Conservation (phyloP, 1,140 invertebrate species). For the Drosophila asahinai region DNA sequence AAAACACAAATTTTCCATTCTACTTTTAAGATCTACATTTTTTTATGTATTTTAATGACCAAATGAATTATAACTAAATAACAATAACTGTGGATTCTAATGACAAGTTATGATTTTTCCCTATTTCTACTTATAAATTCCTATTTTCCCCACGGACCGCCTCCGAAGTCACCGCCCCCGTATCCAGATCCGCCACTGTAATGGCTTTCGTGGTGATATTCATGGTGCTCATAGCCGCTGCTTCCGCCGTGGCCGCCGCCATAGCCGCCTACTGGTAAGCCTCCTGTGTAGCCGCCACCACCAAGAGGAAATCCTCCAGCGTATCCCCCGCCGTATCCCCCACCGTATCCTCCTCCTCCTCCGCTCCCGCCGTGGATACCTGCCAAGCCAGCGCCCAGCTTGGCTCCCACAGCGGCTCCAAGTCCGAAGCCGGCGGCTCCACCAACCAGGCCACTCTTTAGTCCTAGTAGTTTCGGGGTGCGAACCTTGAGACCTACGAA, state of each 20-base stretch:
- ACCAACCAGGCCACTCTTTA: constrained; percentile 58
- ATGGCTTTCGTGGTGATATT: constrained; percentile 67
- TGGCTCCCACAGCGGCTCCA: constrained; percentile 36
- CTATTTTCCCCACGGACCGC: constrained; percentile 66
- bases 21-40: not conserved
- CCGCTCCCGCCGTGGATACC: constrained; percentile 5
- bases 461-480: constrained; percentile 62
- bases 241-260: constrained; percentile 30
- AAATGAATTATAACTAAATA: constrained; percentile 62
- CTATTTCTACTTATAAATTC: not conserved
- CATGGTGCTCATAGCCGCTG: constrained; percentile 69
- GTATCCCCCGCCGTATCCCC: constrained; percentile 57
- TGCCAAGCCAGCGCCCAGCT: constrained; percentile 22
- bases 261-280: constrained; percentile 20
- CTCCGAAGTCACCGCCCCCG: constrained; percentile 42
- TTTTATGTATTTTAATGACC: constrained; percentile 5
- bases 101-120: constrained; percentile 31
- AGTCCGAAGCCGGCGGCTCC: constrained; percentile 50
- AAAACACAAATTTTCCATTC: not conserved
- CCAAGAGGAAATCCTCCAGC: constrained; percentile 48
- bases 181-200: constrained; percentile 51
- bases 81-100: constrained; percentile 49
- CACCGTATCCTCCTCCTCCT: constrained; percentile 30
- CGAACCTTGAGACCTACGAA: constrained; percentile 68
- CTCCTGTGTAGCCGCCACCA: constrained; percentile 33